Evolutionary conservation across 2,797 vertebrate species (phyloP).

Genomic region (Euphonia xanthogaster): DNA sequence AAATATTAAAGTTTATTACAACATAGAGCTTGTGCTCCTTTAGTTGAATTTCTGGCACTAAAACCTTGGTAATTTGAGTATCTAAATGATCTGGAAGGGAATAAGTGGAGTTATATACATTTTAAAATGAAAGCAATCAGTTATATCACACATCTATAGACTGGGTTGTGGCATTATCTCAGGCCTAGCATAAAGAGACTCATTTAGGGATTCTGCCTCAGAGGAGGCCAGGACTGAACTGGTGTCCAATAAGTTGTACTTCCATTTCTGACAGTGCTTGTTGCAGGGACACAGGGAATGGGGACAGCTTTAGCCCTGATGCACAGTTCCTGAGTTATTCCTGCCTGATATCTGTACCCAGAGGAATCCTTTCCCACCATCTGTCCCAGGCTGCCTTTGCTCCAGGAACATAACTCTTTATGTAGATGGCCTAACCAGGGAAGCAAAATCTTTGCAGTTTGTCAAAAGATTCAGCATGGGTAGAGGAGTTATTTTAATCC

Average conservation of each 20-base stretch:
- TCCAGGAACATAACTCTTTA: neutral
- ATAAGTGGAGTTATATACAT: slow-evolving; percentile 4
- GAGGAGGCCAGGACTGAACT: neutral
- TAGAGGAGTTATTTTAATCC: neutral
- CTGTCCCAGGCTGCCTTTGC: neutral
- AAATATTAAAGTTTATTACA: slow-evolving; percentile 63
- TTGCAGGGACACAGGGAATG: neutral
- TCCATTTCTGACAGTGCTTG: neutral
- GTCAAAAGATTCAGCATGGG: neutral
- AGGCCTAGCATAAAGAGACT: neutral
- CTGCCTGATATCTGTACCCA: neutral
- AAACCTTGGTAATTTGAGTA: slow-evolving; percentile 46
- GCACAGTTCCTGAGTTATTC: neutral
- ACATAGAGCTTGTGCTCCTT: slow-evolving; percentile 22
- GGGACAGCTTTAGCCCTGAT: neutral
- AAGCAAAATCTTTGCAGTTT: neutral
- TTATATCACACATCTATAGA: neutral
- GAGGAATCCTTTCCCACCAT: neutral
- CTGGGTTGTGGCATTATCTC: neutral
- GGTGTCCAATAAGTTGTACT: rapidly evolving
- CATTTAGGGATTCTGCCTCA: neutral
- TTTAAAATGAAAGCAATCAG: slow-evolving; percentile 35
- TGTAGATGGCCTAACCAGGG: neutral
- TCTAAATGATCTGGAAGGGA: slow-evolving; percentile 34
- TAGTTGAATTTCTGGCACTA: slow-evolving; percentile 61